Evolutionary conservation across 2,113 vertebrate genomes (phyloP).

Genomic region (Hemiscyllium ocellatum): DNA sequence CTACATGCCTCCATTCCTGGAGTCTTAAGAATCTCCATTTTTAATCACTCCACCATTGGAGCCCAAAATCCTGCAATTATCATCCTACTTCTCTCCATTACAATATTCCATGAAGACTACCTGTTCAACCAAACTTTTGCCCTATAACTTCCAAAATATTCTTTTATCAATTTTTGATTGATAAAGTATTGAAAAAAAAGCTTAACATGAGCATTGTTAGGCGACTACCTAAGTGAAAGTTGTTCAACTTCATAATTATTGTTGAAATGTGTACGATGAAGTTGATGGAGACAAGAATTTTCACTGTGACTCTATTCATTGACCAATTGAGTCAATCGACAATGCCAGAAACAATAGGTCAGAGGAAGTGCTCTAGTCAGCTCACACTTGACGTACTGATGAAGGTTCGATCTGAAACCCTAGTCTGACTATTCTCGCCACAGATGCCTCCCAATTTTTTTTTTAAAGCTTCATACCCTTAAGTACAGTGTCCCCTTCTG

Average conservation of each 20-base stretch:
- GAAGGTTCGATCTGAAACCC: not conserved
- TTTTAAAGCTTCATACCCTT: not conserved
- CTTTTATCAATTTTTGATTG: not conserved
- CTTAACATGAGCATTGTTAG: not conserved
- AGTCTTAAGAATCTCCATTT: no score
- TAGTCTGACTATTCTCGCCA: not conserved
- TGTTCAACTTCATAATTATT: not conserved
- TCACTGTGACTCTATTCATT: not conserved
- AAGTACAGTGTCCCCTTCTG: not conserved
- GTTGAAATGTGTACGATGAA: not conserved
- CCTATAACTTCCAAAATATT: not conserved
- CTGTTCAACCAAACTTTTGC: not conserved
- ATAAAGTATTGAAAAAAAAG: not conserved
- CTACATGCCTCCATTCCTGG: no score
- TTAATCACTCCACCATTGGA: no score
- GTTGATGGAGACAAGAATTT: not conserved
- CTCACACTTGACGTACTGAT: not conserved
- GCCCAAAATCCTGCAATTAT: no score
- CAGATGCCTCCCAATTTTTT: not conserved
- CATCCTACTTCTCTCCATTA: no score
- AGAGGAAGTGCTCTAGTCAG: not conserved
- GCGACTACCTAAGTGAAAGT: not conserved
- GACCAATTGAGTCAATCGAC: not conserved
- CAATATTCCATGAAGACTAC: not conserved
- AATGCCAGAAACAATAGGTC: not conserved